phyloP scores from a whole-genome alignment of 1,140 invertebrate genomes.

The Mylabris phalerata region DNA sequence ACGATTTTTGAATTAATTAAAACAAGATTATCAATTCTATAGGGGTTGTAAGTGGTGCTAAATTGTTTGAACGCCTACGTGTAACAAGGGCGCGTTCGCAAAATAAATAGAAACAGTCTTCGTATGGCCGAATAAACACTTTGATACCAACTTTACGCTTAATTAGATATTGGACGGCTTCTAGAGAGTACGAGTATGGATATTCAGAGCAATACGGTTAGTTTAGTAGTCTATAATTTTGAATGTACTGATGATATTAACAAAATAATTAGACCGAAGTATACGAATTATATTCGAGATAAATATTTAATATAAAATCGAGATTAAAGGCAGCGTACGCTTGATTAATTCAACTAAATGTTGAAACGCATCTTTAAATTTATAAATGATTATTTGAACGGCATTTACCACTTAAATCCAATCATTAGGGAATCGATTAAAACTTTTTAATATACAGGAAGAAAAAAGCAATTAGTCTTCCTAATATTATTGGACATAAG shows the following conservation, averaged over 20 bases:
- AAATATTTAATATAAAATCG: too few relatives aligned
- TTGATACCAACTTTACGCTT: conserved; percentile 21
- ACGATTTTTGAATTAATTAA: too few relatives aligned
- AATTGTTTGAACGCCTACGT: conserved; percentile 6
- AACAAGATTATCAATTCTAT: background rate
- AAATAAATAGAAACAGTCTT: conserved; percentile 20
- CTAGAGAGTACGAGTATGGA: too few relatives aligned
- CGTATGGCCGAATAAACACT: conserved; percentile 14
- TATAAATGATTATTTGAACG: too few relatives aligned
- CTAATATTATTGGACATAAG: too few relatives aligned
- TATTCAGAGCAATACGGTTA: background rate
- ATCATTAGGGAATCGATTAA: too few relatives aligned
- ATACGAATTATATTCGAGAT: background rate
- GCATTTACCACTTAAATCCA: too few relatives aligned
- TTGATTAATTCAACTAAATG: too few relatives aligned
- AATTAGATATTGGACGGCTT: conserved; percentile 13
- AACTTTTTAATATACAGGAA: too few relatives aligned
- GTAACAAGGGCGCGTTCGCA: conserved; percentile 11
- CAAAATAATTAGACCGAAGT: conserved; percentile 10
- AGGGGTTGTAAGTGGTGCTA: conserved; percentile 1
- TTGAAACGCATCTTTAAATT: too few relatives aligned
- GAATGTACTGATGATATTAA: conserved; percentile 9
- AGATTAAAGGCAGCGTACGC: too few relatives aligned
- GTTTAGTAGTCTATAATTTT: background rate
- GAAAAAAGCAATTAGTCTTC: too few relatives aligned